Percentiles rank a stretch among this genome's conserved stretches.
These are phyloP conservation scores for Columba janthina DNA, from an alignment of 2,113 vertebrate species.

Conservation along the genomic window DNA sequence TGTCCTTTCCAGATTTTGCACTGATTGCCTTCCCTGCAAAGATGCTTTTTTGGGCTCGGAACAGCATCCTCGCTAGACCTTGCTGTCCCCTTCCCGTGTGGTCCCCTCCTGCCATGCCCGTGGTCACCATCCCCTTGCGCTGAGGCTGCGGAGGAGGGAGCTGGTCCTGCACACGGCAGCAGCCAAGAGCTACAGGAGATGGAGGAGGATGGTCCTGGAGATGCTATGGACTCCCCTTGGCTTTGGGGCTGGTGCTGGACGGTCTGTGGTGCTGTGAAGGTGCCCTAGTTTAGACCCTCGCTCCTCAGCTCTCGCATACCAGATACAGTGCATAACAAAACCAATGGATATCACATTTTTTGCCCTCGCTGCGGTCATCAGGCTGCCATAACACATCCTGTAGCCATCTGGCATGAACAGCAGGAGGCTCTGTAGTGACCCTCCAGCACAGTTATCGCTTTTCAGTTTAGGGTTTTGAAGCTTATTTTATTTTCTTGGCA, in stretches of 20 bases:
- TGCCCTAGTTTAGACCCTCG: neutral
- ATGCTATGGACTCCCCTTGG: neutral
- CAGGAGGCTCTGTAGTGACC: neutral
- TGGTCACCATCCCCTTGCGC: neutral
- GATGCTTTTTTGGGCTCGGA: neutral
- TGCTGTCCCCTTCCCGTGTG: neutral
- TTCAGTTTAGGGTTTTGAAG: neutral
- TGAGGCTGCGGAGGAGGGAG: neutral
- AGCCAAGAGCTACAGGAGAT: neutral
- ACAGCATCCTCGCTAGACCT: neutral
- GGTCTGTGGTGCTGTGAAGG: neutral
- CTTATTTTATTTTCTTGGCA: neutral
- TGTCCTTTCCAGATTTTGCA: neutral
- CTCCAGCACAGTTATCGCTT: fast-evolving
- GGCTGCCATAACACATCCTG: fast-evolving
- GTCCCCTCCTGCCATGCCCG: neutral
- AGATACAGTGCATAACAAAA: fast-evolving
- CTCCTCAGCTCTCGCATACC: neutral
- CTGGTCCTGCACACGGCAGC: neutral
- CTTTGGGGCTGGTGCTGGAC: neutral
- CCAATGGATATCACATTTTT: fast-evolving
- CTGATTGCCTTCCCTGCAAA: neutral
- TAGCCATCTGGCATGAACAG: fast-evolving
- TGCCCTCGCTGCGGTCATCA: fast-evolving
- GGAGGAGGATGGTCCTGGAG: neutral